Evolutionary conservation across 2,888 invertebrate genomes (phyloP), one percentile per base, ranked within the genome.

Genomic region (Erynnis tages): DNA sequence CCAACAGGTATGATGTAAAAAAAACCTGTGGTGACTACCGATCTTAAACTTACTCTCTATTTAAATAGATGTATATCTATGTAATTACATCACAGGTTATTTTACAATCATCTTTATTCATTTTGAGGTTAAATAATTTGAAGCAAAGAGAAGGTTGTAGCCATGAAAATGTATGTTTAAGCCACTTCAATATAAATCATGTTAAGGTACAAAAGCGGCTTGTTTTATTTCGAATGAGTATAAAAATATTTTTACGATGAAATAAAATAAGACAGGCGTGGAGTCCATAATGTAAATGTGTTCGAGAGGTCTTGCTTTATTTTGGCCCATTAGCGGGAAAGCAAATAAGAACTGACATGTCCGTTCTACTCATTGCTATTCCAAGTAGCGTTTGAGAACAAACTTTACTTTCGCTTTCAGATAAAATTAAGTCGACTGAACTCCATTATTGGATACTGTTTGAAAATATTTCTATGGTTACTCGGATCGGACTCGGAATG

Each of bases 181-280:
- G n/a, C n/a, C n/a, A n/a, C n/a, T n/a, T n/a, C n/a, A n/a, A n/a
- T n/a, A n/a, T n/a, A n/a, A n/a, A n/a, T 4, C 4, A 34, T 35
- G 29, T 47, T 27, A n/a, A 30, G 16, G 10, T 38, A 11, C 7
- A 23, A 34, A 45, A 19, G 19, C 4, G 16, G 4, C 14, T 6
- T 32, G 4, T 34, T 34, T 25, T 43, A 25, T 45, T 34, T 35
- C n/a, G 14, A 35, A 19, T 7, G 25, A 11, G 21, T 30, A 30
- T 21, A 19, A 47, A 35, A 47, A 49, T 49, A 35, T 43, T 50
- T 43, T 8, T 16, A 49, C 23, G 25, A 49, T 79, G 78, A 73
- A 72, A 70, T 61, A 62, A 69, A 66, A 65, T 63, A 57, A 32
- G 55, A 49, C 43, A 47, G 52, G 38, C 49, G 50, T 53, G 57